These are phyloP conservation scores for Porphyrio hochstetteri DNA, from an alignment of 2,113 vertebrate genomes.

Conservation along the genomic window DNA sequence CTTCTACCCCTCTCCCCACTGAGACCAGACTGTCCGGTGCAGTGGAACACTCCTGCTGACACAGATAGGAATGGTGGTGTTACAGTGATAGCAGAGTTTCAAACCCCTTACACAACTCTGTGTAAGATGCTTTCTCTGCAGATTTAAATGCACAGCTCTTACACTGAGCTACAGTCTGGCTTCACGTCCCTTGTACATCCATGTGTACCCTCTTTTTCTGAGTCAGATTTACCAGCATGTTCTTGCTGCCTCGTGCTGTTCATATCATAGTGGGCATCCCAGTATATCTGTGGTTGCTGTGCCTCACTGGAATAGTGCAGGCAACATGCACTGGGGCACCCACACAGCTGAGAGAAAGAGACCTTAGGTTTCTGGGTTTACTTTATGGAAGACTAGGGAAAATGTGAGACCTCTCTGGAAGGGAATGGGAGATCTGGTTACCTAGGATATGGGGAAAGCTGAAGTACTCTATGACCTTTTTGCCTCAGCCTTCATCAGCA, in stretches of 20 bases:
- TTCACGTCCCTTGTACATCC: not conserved
- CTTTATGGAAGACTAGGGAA: not conserved
- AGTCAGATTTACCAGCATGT: not conserved
- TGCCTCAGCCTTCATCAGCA: too few species aligned
- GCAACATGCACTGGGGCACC: not conserved
- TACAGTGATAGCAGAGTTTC: not conserved
- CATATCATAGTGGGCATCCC: not conserved
- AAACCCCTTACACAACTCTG: not conserved
- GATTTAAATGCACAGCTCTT: not conserved
- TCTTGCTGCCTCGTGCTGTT: not conserved
- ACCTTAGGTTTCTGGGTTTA: not conserved
- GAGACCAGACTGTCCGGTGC: not conserved
- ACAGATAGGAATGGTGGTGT: fast-evolving
- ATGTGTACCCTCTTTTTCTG: not conserved
- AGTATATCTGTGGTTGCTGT: not conserved
- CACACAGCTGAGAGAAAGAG: not conserved
- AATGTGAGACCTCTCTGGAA: too few species aligned
- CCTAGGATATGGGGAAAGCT: too few species aligned
- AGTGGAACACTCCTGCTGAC: not conserved
- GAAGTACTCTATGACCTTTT: too few species aligned
- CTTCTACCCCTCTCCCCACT: not conserved
- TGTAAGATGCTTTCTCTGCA: not conserved
- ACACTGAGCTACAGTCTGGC: not conserved
- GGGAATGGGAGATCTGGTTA: too few species aligned
- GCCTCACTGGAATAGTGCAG: not conserved